Conservation (phyloP, 1,140 invertebrate genomes). For the Caenorhabditis briggsae region DNA sequence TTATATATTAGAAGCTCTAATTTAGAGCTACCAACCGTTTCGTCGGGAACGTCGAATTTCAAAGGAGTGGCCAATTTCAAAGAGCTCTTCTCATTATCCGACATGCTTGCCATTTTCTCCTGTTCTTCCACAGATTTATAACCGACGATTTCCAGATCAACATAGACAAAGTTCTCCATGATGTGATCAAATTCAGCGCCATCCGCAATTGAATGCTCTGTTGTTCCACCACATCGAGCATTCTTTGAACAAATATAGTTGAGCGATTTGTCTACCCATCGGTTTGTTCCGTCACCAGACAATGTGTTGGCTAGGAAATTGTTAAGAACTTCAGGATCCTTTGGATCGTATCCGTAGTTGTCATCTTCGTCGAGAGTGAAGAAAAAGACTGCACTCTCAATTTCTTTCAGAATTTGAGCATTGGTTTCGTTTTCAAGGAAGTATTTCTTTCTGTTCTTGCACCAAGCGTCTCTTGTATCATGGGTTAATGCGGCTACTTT, state of each 20-base stretch:
- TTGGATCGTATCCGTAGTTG: constrained; percentile 61
- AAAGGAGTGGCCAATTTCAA: constrained; percentile 66
- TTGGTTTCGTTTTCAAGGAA: constrained; percentile 69
- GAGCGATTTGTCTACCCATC: constrained; percentile 93
- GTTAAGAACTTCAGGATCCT: constrained; percentile 61
- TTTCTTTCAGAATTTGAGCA: constrained; percentile 64
- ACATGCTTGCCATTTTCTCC: constrained; percentile 51
- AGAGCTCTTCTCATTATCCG: constrained; percentile 34
- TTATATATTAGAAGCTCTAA: neutral
- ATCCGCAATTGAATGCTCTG: constrained; percentile 88
- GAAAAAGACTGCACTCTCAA: constrained; percentile 71
- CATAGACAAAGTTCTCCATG: constrained; percentile 67
- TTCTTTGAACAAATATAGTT: constrained; percentile 97
- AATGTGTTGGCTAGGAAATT: constrained; percentile 80
- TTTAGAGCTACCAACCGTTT: constrained; percentile 56
- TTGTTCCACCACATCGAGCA: constrained; percentile 86
- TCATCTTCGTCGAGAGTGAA: constrained; percentile 67
- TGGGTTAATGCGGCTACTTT: constrained; percentile 59
- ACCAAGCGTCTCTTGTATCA: constrained; percentile 68
- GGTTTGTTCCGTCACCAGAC: constrained; percentile 94
- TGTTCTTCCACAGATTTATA: constrained; percentile 64
- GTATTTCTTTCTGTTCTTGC: constrained; percentile 69
- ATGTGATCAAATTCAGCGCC: constrained; percentile 74
- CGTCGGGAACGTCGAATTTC: constrained; percentile 58
- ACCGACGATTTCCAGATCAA: constrained; percentile 61